Conservation (phyloP, 2,797 vertebrate genomes). For the Tapera naevia region DNA sequence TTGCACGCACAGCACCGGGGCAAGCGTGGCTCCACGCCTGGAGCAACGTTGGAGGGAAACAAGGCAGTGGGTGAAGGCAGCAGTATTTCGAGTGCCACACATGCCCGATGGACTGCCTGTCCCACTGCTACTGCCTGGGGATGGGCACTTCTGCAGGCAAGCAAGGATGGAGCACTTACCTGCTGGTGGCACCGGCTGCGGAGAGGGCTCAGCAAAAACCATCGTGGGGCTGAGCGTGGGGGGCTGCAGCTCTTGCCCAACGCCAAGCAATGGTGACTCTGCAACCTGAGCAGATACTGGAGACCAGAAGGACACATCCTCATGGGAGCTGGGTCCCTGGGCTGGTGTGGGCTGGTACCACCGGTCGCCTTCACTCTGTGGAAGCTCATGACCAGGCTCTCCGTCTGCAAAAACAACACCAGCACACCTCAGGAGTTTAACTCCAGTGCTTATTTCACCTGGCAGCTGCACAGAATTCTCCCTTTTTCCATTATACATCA, state of each 20-base stretch:
- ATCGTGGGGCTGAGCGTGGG: fast-evolving
- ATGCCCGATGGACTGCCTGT: fast-evolving
- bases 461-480: background rate
- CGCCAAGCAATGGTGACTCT: background rate
- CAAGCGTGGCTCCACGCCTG: fast-evolving
- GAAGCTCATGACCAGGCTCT: background rate
- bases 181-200: background rate
- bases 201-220: background rate
- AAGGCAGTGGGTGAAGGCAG: background rate
- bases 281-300: background rate
- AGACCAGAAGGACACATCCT: background rate
- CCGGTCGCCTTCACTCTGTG: background rate
- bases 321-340: background rate
- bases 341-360: background rate
- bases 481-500: background rate
- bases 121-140: no score
- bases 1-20: fast-evolving
- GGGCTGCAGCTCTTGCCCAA: slow-evolving; percentile 32
- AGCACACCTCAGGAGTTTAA: background rate
- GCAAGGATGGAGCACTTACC: slow-evolving; percentile 25
- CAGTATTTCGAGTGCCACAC: background rate
- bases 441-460: fast-evolving
- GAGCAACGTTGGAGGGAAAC: background rate
- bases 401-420: background rate
- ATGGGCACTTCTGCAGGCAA: background rate